These are phyloP conservation scores for Acestrorhynchus altus DNA, from an alignment of 2,797 vertebrate species.

Conservation along the genomic window DNA sequence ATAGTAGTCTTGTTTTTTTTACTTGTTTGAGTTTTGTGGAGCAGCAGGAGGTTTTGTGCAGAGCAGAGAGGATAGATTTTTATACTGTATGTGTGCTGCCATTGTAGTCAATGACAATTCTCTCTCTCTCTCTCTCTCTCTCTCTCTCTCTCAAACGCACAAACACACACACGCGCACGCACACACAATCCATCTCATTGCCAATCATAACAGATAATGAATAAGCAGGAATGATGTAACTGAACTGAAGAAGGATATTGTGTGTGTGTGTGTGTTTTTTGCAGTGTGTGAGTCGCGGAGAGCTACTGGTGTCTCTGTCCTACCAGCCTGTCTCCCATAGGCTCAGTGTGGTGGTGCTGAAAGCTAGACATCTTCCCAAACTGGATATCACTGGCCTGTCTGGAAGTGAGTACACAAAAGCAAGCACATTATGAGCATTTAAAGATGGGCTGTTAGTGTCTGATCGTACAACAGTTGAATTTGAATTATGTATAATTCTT, in stretches of 20 bases:
- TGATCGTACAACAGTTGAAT: no score
- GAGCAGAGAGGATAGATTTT: neutral
- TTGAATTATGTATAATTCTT: no score
- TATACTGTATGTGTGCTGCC: neutral
- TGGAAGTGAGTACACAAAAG: conserved; percentile 86
- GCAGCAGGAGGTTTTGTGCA: neutral
- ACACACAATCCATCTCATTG: neutral
- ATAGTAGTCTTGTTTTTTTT: neutral
- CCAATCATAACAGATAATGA: neutral
- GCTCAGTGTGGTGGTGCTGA: conserved; percentile 95
- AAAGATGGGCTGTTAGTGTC: no score
- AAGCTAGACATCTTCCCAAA: conserved; percentile 93
- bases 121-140: no score
- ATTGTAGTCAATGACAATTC: neutral
- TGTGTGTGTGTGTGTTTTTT: conserved; percentile 30
- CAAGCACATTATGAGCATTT: no score
- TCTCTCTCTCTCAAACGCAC: no score
- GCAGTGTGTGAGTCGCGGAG: conserved; percentile 90
- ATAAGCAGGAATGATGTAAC: neutral
- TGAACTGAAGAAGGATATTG: neutral
- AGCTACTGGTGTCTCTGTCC: conserved; percentile 92
- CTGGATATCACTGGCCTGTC: conserved; percentile 97
- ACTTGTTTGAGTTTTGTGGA: neutral
- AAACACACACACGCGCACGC: no score
- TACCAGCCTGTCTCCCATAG: conserved; percentile 95